Evolutionary conservation across 2,797 vertebrate species (phyloP), one percentile per base, ranked within the genome.

Genomic region (Vireo griseus): DNA sequence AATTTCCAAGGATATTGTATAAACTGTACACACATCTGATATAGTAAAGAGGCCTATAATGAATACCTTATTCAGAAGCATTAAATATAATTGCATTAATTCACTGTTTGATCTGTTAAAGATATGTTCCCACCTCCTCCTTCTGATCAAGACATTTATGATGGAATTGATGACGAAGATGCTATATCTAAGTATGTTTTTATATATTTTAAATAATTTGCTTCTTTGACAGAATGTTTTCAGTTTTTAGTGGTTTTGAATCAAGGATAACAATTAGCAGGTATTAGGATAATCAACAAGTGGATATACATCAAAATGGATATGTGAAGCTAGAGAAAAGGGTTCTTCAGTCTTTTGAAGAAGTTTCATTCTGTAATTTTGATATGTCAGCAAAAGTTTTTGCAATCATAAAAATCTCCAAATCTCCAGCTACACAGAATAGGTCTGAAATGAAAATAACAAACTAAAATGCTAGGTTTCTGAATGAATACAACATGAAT

Each of bases 121-220:
- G 98, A 98, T 11, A 67, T 97, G 37, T 97, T 99, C 24, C 98
- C 98, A 4, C 97, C 98, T 16, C 98, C 98, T 33, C 97, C 98
- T 55, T 95, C 97, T 3, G 98, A 96, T 17, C 98, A 98, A 79
- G 99, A 99, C 31, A 98, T 99, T 88, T 99, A 99, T 52, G 98
- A 99, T 71, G 99, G 99, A 29, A 89, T 99, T 51, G 95, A 98
- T 17, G 98, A 99, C 37, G 97, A 98, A 57, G 98, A 97, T n/a
- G 54, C 94, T 63, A 95, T 90, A 37, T 72, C 97, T 62, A 97
- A 97, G 99, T 99, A 97, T 87, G 96, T 33, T 71, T 95, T 63
- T 42, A 35, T 90, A 33, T 39, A 6, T 76, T 83, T 83, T 78
- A 42, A 62, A 55, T 48, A 13, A 51, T 71, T 44, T 84, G 2